Evolutionary conservation across 1,140 invertebrate species (phyloP).

Genomic region (Stenopsyche tienmushanensis): DNA sequence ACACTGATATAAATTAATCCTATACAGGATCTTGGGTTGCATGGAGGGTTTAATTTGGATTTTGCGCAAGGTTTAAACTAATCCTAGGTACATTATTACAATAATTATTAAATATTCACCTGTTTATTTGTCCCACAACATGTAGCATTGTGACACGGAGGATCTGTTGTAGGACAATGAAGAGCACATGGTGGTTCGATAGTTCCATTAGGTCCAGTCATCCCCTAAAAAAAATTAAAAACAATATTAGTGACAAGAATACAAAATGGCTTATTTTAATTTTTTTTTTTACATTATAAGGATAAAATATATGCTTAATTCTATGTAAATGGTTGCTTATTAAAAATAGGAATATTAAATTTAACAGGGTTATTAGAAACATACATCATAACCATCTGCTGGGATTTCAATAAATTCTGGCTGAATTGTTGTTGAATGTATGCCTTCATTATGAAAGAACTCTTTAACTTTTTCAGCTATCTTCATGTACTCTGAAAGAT

Average conservation of each 20-base stretch:
- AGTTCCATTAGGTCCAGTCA: conserved; percentile 40
- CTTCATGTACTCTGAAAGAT: conserved; percentile 87
- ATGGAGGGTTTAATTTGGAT: no score
- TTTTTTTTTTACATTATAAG: not conserved
- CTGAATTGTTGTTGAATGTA: conserved; percentile 88
- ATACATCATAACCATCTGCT: conserved; percentile 46
- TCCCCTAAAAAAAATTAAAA: conserved; percentile 29
- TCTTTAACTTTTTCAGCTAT: conserved; percentile 93
- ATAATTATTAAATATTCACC: no score
- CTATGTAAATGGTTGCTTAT: not conserved
- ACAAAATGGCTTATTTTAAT: not conserved
- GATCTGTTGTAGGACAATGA: conserved; percentile 82
- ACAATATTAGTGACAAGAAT: not conserved
- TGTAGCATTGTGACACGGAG: conserved; percentile 79
- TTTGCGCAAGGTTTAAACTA: no score
- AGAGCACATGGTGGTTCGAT: conserved; percentile 68
- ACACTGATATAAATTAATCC: no score
- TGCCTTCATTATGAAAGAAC: conserved; percentile 92
- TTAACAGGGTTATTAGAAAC: conserved; percentile 27
- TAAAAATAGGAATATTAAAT: not conserved
- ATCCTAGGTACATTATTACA: no score
- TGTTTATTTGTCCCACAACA: conserved; percentile 66
- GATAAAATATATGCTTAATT: no score
- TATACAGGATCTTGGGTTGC: no score
- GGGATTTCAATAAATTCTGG: conserved; percentile 85